phyloP scores from a whole-genome alignment of 92 coral and sea anemone species.

The Micromussa lordhowensis region DNA sequence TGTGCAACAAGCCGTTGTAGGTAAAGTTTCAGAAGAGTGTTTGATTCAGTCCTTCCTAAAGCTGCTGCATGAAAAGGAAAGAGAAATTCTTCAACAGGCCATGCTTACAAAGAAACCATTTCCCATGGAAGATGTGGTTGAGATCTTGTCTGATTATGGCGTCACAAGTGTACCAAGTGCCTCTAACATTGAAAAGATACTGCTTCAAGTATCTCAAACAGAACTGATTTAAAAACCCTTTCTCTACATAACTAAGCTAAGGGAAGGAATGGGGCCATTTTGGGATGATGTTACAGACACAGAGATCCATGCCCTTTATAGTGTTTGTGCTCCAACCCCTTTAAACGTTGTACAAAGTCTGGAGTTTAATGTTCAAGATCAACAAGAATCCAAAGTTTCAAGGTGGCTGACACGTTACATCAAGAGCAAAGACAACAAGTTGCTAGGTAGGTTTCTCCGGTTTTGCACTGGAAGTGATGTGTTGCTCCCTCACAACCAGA shows the following conservation, averaged over 20 bases:
- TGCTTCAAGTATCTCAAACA: too few species aligned
- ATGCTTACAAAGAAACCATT: slow-evolving; percentile 41
- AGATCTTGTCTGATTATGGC: slow-evolving; percentile 42
- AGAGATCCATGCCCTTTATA: slow-evolving; percentile 65
- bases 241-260: slow-evolving; percentile 54
- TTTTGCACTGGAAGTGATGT: slow-evolving; percentile 75
- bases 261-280: slow-evolving; percentile 73
- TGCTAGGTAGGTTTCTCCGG: slow-evolving; percentile 62
- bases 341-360: slow-evolving; percentile 35
- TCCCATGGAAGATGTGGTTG: slow-evolving; percentile 25
- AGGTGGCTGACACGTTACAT: slow-evolving; percentile 25
- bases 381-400: slow-evolving; percentile 44
- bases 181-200: slow-evolving; percentile 45
- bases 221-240: slow-evolving; percentile 65
- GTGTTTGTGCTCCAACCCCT: slow-evolving; percentile 51
- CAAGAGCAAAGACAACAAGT: slow-evolving; percentile 49
- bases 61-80: too few species aligned
- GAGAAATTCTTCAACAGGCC: slow-evolving; percentile 53
- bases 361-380: slow-evolving; percentile 7
- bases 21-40: too few species aligned
- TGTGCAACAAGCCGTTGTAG: too few species aligned
- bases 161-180: slow-evolving; percentile 53
- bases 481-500: slow-evolving; percentile 41
- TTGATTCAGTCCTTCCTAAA: too few species aligned
- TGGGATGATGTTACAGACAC: slow-evolving; percentile 63